Evolutionary conservation across 2,113 vertebrate species (phyloP), one percentile per base, ranked within the genome.

Genomic region (Gila orcuttii): DNA sequence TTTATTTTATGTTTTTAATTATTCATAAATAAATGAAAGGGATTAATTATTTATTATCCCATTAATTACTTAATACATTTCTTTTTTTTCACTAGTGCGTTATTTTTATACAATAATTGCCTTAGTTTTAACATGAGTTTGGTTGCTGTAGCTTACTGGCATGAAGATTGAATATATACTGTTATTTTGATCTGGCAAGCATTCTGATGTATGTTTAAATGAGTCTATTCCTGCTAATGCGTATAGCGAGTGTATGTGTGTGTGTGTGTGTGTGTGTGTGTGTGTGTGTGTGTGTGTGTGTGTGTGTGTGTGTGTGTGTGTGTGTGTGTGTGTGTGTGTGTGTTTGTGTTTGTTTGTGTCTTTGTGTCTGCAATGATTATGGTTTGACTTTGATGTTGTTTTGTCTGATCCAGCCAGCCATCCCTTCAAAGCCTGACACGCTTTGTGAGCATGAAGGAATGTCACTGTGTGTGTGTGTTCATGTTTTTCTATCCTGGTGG

Each of bases 301-400:
- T 89, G 88, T 87, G 92, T 93, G 91, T 91, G 89, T 89, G 87
- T 47, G 2, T 75, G 2, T 52, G 45, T 77, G 75, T 31, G 25
- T 77, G 47, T 31, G 33, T 77, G 50, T 77, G 45, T 77, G 88
- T 92, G 90, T 87, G 93, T 93, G 91, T 91, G 90, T 89, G 88
- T 87, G 92, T 93, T 90, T 91, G 89, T 89, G 87, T 47, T 4
- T 75, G 2, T 52, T 45, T 77, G 75, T 31, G 25, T 77, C 75
- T 31, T 55, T 77, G 50, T 77, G 45, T 77, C 50, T 52, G 13
- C 45, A 77, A 77, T 77, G 45, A 77, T 77, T 92, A 91, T 93
- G 92, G 89, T 92, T 93, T 93, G 90, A 86, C 92, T 95, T 94
- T 94, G 93, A 95, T 94, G 91, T 91, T 87, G 88, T 93, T 93